Conservation (phyloP, 2,113 vertebrate species). For the Abramis brama region DNA sequence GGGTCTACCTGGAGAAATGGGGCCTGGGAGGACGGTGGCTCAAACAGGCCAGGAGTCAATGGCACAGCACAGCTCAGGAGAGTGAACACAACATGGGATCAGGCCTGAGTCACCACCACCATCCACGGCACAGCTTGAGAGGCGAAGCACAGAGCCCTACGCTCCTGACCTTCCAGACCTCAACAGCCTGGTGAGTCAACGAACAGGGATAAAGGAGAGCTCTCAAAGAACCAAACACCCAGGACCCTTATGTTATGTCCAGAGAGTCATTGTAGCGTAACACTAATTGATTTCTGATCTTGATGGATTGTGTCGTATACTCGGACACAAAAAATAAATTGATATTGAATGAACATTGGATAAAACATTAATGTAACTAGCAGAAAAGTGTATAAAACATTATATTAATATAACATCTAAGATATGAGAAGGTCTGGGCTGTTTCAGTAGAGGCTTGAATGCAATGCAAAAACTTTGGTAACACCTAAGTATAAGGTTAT, state of each 20-base stretch:
- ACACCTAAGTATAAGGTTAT: no score
- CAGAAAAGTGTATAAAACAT: not conserved
- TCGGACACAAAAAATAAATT: not conserved
- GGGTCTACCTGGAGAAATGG: slow-evolving; percentile 93
- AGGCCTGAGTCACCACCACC: slow-evolving; percentile 11
- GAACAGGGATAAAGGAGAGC: not conserved
- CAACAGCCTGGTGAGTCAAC: slow-evolving; percentile 62
- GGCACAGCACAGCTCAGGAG: slow-evolving; percentile 46
- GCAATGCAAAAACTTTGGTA: no score
- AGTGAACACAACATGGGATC: slow-evolving; percentile 38
- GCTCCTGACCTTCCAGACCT: slow-evolving; percentile 56
- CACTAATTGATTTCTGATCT: not conserved
- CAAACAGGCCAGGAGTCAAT: slow-evolving; percentile 81
- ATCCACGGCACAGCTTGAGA: slow-evolving; percentile 50
- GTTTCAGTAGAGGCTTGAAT: no score
- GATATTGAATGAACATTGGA: not conserved
- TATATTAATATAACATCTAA: no score
- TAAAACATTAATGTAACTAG: not conserved
- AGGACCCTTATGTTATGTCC: not conserved
- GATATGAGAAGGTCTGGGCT: not conserved
- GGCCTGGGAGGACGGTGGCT: slow-evolving; percentile 93
- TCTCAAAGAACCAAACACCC: not conserved
- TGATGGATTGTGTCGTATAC: not conserved
- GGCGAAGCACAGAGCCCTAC: slow-evolving; percentile 57
- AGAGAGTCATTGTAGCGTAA: not conserved